Conservation (phyloP, 2,113 vertebrate genomes). For the Notechis scutatus region DNA sequence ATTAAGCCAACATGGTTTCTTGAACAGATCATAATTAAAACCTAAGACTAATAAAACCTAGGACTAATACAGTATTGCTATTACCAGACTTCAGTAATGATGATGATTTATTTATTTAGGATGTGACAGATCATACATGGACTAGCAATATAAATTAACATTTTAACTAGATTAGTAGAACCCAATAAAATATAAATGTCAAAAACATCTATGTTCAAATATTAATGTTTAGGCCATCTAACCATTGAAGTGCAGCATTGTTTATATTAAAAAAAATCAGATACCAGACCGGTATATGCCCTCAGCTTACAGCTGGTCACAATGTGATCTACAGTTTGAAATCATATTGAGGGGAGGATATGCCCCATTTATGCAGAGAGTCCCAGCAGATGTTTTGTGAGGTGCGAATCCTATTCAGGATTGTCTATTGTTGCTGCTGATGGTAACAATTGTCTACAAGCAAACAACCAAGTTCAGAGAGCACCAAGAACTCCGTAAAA, state of each 20-base stretch:
- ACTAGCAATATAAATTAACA: background rate
- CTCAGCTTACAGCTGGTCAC: background rate
- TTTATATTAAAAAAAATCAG: background rate
- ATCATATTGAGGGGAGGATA: background rate
- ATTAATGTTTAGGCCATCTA: background rate
- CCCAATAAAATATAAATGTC: background rate
- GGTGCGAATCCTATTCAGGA: background rate
- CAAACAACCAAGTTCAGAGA: background rate
- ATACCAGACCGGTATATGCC: background rate
- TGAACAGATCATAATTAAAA: background rate
- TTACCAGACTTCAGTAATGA: background rate
- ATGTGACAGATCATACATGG: background rate
- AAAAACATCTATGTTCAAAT: too few species aligned
- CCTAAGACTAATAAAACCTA: background rate
- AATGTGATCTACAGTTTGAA: background rate
- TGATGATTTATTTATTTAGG: background rate
- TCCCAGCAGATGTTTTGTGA: background rate
- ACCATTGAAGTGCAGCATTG: background rate
- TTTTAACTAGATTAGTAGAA: background rate
- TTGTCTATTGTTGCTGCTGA: background rate
- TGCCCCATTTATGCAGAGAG: background rate
- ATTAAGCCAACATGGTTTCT: background rate
- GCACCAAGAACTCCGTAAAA: background rate
- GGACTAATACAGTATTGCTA: background rate
- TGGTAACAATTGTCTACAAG: background rate